Percentiles rank a stretch among this genome's conserved stretches.
Evolutionary conservation across 2,797 vertebrate species (phyloP).

Genomic region (Lutra lutra): DNA sequence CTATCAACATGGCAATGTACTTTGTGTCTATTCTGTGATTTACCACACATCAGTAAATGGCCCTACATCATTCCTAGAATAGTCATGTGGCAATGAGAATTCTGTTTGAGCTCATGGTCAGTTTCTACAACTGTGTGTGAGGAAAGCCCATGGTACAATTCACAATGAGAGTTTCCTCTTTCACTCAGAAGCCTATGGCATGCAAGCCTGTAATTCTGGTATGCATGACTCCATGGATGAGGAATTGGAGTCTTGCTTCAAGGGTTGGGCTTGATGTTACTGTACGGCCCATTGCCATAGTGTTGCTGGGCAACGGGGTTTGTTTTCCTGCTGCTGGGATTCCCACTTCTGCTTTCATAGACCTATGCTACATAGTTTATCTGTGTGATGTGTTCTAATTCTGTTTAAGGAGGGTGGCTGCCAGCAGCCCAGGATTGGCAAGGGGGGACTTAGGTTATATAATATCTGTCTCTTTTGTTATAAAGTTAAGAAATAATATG

Average conservation of each 20-base stretch:
- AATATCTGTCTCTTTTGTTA: slow-evolving; percentile 25
- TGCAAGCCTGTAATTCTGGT: slow-evolving; percentile 61
- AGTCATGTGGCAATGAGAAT: slow-evolving; percentile 64
- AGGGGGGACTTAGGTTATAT: not conserved
- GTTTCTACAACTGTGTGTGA: slow-evolving; percentile 73
- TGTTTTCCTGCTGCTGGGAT: slow-evolving; percentile 66
- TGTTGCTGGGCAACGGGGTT: slow-evolving; percentile 71
- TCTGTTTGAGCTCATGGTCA: slow-evolving; percentile 51
- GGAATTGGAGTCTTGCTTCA: slow-evolving; percentile 76
- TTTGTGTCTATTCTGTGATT: not conserved
- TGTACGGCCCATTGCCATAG: slow-evolving; percentile 47
- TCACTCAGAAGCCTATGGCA: slow-evolving; percentile 66
- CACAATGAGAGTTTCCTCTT: slow-evolving; percentile 78
- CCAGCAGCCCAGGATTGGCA: not conserved
- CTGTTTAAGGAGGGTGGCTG: slow-evolving; percentile 23
- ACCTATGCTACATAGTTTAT: slow-evolving; percentile 12
- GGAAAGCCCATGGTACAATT: slow-evolving; percentile 77
- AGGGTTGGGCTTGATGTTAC: slow-evolving; percentile 65
- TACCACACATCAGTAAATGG: not conserved
- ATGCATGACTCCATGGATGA: slow-evolving; percentile 69
- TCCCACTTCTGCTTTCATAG: slow-evolving; percentile 24
- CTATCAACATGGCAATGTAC: not conserved
- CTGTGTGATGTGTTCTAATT: slow-evolving; percentile 76
- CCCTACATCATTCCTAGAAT: not conserved
- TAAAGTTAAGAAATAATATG: not conserved